Percentiles rank a stretch among this genome's conserved stretches.
Evolutionary conservation across 2,797 vertebrate genomes (phyloP).

Genomic region (Betta splendens): DNA sequence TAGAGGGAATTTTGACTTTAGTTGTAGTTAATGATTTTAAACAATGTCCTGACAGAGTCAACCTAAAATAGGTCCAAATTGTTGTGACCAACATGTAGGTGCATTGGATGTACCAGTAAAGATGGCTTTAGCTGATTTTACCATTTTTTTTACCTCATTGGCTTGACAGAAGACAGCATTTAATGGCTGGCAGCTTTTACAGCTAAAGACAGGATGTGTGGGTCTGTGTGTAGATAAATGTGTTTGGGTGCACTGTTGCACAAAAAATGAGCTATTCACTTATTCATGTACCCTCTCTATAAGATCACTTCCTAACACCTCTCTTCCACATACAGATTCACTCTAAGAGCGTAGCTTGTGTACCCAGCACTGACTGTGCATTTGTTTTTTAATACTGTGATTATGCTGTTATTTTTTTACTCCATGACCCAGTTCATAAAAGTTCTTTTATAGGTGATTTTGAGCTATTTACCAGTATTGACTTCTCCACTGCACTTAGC

Average conservation of each 20-base stretch:
- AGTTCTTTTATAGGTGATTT: no score
- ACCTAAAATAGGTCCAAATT: conserved; percentile 21
- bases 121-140: conserved; percentile 9
- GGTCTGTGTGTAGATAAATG: conserved; percentile 36
- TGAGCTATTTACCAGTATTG: no score
- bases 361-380: neutral
- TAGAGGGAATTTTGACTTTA: conserved; percentile 13
- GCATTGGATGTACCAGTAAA: conserved; percentile 4
- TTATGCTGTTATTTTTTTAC: neutral
- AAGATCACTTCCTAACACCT: conserved; percentile 36
- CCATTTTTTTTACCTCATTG: conserved; percentile 12
- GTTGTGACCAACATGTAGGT: conserved; percentile 30
- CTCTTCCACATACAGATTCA: conserved; percentile 24
- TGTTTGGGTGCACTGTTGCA: conserved; percentile 50
- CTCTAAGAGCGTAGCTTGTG: neutral
- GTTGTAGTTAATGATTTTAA: conserved; percentile 51
- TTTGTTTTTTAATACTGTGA: neutral
- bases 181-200: conserved; percentile 34
- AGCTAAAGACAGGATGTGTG: conserved; percentile 20
- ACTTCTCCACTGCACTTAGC: no score
- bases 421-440: neutral
- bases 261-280: conserved; percentile 51
- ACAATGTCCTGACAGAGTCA: conserved; percentile 22
- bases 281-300: conserved; percentile 32
- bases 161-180: conserved; percentile 20